Base-by-base conservation (phyloP, 2,888 invertebrate genomes). In the Tipula confusa region DNA sequence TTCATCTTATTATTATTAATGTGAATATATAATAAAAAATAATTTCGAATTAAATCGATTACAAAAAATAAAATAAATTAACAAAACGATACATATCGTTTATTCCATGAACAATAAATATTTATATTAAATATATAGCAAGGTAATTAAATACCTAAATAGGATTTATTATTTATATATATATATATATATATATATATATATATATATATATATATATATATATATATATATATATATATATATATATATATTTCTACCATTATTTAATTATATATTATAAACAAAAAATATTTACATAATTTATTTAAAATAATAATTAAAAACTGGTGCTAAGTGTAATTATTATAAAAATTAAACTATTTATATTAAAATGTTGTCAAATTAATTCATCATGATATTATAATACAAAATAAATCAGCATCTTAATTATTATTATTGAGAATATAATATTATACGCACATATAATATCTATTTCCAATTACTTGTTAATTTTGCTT, bases 81-180 rank as follows among this genome's bases (percentile, higher is more conserved):
- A 24, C 64, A 24, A 64, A 64, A 64, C 64, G 64, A 64, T 64
- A 64, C 64, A 64, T 64, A 64, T 64, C 64, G 64, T 64, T 64
- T 64, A 64, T 9, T 64, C 9, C 24, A 64, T 64, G 24, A 64
- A 64, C 18, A 64, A 64, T 64, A 64, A 64, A 64, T 64, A 64
- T 64, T 24, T 64, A 24, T 11, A 64, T 24, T 24, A 24, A 64
- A 9, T 43, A 43, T 43, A 43, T 15, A 43, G 15, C 15, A 43
- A 43, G 15, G 15, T 36, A 36, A 36, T 36, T 36, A 38, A 38
- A 38, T 7, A 64, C 18, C 24, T 64, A 64, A 64, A 64, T 24
- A 24, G 7, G 9, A 64, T 24, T 9, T n/a, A n/a, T n/a, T n/a
- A n/a, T n/a, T n/a, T n/a, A n/a, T n/a, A n/a, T n/a, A n/a, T n/a